Evolutionary conservation across 2,797 vertebrate species (phyloP).

Genomic region (Eulemur rubriventer): DNA sequence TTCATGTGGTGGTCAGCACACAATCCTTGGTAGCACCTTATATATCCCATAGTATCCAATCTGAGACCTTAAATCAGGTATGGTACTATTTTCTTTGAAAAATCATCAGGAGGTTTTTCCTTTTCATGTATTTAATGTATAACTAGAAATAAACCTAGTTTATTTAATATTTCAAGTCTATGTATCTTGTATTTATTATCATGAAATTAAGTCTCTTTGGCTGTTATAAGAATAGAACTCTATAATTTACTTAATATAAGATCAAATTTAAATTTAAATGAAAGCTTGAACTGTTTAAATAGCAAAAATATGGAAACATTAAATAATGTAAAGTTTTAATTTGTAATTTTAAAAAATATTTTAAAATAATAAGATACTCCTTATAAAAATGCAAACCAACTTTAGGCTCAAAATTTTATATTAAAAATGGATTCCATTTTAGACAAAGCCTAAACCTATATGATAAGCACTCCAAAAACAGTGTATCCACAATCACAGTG

Average conservation of each 20-base stretch:
- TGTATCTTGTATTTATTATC: background rate
- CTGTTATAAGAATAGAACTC: background rate
- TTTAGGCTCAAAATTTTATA: background rate
- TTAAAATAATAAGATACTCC: background rate
- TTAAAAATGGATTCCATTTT: background rate
- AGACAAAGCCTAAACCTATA: background rate
- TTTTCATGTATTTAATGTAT: background rate
- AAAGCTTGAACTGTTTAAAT: background rate
- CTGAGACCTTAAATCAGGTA: background rate
- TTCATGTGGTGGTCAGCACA: background rate
- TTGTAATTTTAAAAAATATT: background rate
- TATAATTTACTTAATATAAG: conserved; percentile 8
- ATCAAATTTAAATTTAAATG: conserved; percentile 26
- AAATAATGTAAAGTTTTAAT: background rate
- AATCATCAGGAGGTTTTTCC: background rate
- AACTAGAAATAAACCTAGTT: background rate
- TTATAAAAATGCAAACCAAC: background rate
- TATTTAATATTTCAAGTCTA: background rate
- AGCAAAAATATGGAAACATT: background rate
- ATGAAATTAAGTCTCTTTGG: background rate
- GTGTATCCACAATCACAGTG: background rate
- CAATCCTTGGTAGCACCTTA: background rate
- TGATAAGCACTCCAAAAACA: background rate
- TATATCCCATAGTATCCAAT: background rate
- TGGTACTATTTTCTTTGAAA: background rate